Percentiles rank a stretch among this genome's conserved stretches.
Conservation (phyloP, 2,797 vertebrate species). For the Catharus ustulatus region DNA sequence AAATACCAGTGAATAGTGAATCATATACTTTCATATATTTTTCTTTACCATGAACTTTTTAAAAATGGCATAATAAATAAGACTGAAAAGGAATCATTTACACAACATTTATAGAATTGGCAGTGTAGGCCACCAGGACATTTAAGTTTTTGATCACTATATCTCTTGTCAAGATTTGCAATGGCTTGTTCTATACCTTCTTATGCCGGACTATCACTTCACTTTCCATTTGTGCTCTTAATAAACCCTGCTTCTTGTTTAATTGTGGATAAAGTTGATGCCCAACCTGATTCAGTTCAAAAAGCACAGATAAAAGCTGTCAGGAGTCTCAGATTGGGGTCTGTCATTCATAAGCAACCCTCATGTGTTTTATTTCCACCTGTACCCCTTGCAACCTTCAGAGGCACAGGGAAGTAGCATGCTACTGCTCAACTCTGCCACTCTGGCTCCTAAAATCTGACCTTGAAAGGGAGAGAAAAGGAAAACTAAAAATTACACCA, state of each 20-base stretch:
- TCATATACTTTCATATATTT: accelerated
- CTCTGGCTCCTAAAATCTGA: background rate
- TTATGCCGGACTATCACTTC: background rate
- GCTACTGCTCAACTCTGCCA: background rate
- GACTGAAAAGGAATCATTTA: background rate
- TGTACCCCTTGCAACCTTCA: background rate
- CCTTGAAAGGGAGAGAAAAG: background rate
- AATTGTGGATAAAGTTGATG: background rate
- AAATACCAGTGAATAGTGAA: background rate
- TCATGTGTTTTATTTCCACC: background rate
- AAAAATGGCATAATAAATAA: background rate
- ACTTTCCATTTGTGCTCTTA: background rate
- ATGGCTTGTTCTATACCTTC: background rate
- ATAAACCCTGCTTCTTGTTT: background rate
- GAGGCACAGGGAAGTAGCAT: background rate
- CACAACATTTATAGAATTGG: background rate
- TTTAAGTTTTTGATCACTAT: background rate
- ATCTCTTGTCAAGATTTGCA: background rate
- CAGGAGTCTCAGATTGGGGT: background rate
- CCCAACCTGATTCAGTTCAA: background rate
- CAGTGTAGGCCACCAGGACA: background rate
- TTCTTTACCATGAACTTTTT: background rate
- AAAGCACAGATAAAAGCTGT: background rate
- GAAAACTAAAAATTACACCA: background rate
- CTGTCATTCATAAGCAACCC: background rate